Evolutionary conservation across 2,113 vertebrate species (phyloP), one percentile per base, ranked within the genome.

Genomic region (Gambusia affinis): DNA sequence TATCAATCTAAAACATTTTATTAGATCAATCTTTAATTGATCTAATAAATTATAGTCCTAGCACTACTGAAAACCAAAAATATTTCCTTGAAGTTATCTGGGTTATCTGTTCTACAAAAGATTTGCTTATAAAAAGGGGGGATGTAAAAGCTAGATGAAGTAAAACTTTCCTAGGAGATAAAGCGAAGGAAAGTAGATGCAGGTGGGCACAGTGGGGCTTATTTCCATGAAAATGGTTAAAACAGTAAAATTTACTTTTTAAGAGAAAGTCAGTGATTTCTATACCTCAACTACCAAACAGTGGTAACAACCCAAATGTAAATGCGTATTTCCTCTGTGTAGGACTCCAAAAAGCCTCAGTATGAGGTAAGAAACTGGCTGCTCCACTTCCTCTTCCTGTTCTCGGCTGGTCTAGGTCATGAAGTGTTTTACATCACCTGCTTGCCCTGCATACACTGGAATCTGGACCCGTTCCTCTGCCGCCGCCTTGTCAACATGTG

Each of bases 371-470:
- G 93, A 93, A 98, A 97, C 89, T 91, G 94, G 85, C 94, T 94
- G 63, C 93, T 97, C 86, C 95, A 99, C 90, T 94, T 96, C 87
- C 91, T 99, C 35, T 99, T 99, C 94, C 92, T 92, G 92, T 85
- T 96, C 47, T 98, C 97, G 0, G 94, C 98, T 0, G 91, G 94
- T 64, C 85, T 99, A 86, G 98, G 98, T 0, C 95, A 97, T 77
- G 98, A 99, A 83, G 73, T 96, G 29, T 99, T 98, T 92, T 99
- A 97, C 90, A 99, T 99, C 92, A 96, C 97, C 14, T 97, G 96
- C 65, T 95, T 98, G 73, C 98, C 97, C 0, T 95, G 95, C 90
- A 95, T 92, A 19, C 96, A 96, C 85, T 99, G 97, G 98, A 98
- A 94, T 78, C 91, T 99, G 62, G 97, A 98, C 70, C 95, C 95